Evolutionary conservation across 2,113 vertebrate genomes (phyloP).

Genomic region (Pangasianodon gigas): DNA sequence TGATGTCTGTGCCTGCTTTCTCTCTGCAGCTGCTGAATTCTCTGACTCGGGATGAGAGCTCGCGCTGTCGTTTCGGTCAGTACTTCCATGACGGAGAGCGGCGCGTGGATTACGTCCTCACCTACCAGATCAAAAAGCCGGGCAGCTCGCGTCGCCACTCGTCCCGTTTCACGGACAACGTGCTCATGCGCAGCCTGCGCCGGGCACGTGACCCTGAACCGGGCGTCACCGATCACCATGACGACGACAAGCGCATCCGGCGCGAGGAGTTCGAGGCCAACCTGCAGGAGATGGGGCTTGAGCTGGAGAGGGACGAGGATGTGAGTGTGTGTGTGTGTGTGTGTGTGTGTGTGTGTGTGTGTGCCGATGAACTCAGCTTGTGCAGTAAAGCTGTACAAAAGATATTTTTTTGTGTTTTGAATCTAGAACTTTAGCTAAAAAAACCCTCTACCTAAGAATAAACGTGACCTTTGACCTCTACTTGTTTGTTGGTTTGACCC

Average conservation of each 20-base stretch:
- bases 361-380: background rate
- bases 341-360: background rate
- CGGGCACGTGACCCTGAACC: conserved; percentile 65
- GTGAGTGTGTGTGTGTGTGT: conserved; percentile 68
- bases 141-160: conserved; percentile 65
- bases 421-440: background rate
- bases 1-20: conserved; percentile 15
- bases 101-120: conserved; percentile 92
- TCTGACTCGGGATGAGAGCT: conserved; percentile 82
- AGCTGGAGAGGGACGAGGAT: conserved; percentile 90
- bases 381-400: background rate
- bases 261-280: conserved; percentile 89
- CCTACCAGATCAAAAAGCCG: conserved; percentile 87
- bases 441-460: background rate
- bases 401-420: background rate
- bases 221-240: conserved; percentile 74
- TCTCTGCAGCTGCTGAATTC: conserved; percentile 82
- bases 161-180: conserved; percentile 70
- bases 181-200: conserved; percentile 62
- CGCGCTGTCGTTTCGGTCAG: conserved; percentile 81
- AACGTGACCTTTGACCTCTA: conserved; percentile 18
- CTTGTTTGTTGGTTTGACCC: background rate
- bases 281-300: conserved; percentile 88
- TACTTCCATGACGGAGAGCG: conserved; percentile 90
- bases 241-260: conserved; percentile 84